Base-by-base conservation (phyloP, 1,140 invertebrate genomes). In the Trichogramma pretiosum region DNA sequence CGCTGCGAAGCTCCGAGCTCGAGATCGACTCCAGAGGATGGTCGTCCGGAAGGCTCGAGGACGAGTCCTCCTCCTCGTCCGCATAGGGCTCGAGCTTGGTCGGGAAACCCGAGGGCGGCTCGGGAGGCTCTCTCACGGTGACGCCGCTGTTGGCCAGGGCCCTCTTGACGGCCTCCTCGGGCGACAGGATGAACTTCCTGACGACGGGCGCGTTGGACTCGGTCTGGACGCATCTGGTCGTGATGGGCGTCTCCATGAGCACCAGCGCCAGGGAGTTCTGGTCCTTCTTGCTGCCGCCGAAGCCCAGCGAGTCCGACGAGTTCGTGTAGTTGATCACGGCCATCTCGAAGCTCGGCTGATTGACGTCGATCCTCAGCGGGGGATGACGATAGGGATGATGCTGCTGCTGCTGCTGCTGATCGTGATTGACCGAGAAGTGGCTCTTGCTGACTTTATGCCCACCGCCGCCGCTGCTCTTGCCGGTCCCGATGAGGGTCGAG, bases 331-430 rank as follows among this genome's bases (percentile, higher is more conserved):
- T 38, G 21, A 56, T 30, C 5, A 50, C 33, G 8, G 54, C 58
- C 30, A 61, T 39, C 48, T 59, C 58, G 8, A 53, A 16, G 21
- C 60, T 62, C 35, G 23, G 39, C 28, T 58, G 54, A 38, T 50
- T 54, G 11, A 24, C 16, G 18, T 55, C 19, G 5, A 61, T 11
- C 10, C 13, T 53, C 17, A 33, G 4, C 13, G n/a, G 1, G n/a
- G 34, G 7, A 2, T 11, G 5, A 8, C 18, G 2, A n/a, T n/a
- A n/a, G n/a, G n/a, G n/a, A n/a, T n/a, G n/a, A n/a, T n/a, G n/a
- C n/a, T n/a, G n/a, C n/a, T n/a, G n/a, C n/a, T n/a, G n/a, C n/a
- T n/a, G n/a, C n/a, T n/a, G n/a, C n/a, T n/a, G n/a, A n/a, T n/a
- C n/a, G n/a, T n/a, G n/a, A n/a, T n/a, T n/a, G n/a, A n/a, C n/a